Conservation (phyloP, 2,113 vertebrate genomes). For the Colossoma macropomum region DNA sequence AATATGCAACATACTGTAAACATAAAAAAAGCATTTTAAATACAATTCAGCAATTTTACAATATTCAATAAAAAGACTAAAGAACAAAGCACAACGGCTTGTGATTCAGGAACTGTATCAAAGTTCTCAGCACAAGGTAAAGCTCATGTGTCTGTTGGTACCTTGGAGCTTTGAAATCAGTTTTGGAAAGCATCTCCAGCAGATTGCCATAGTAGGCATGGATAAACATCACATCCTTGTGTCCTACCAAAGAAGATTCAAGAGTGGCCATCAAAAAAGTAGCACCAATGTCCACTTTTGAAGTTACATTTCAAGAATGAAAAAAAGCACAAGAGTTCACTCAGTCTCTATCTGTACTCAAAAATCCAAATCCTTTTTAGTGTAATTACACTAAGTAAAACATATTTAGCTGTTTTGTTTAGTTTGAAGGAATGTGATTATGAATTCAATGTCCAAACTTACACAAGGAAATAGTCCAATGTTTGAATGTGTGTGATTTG, state of each 20-base stretch:
- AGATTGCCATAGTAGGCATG: constrained; percentile 74
- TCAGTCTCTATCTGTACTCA: background rate
- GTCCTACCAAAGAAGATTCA: constrained; percentile 62
- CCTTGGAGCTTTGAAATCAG: background rate
- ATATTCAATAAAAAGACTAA: background rate
- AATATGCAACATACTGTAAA: background rate
- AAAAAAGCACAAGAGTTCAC: background rate
- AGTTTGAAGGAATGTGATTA: background rate
- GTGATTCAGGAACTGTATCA: background rate
- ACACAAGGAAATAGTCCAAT: no score
- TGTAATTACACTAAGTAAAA: no score
- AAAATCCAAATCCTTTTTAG: background rate
- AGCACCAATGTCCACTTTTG: background rate
- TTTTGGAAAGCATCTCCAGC: constrained; percentile 62
- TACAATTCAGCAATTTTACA: no score
- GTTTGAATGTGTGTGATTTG: no score
- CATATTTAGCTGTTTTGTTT: background rate
- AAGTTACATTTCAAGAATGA: background rate
- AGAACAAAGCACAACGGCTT: background rate
- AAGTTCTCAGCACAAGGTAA: background rate
- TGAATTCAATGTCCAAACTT: no score
- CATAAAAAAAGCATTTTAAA: background rate
- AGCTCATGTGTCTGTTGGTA: constrained; percentile 2
- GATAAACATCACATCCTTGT: constrained; percentile 75
- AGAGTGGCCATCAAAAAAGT: background rate